Evolutionary conservation across 2,888 invertebrate genomes (phyloP).

Genomic region (Aphrophora alni): DNA sequence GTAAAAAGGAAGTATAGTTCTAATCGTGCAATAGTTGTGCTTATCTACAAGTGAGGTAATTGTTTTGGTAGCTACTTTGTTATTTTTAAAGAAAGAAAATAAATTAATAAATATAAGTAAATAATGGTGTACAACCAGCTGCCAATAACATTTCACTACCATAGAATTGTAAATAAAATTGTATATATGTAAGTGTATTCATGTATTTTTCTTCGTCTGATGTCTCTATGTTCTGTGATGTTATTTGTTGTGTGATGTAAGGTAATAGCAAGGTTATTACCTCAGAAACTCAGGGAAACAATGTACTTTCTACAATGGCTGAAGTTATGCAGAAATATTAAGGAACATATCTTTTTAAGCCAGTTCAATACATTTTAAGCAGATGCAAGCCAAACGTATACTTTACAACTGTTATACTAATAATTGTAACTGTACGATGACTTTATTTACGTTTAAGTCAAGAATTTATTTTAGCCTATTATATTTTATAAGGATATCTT

Average conservation of each 20-base stretch:
- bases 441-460: not conserved
- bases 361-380: not conserved
- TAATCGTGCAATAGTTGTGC: not conserved
- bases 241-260: conserved; percentile 1
- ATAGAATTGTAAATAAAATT: not conserved
- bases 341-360: not conserved
- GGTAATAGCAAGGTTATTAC: not conserved
- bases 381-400: not conserved
- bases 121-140: not conserved
- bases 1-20: not conserved
- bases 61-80: not conserved
- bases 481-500: not conserved
- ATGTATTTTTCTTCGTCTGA: conserved; percentile 3
- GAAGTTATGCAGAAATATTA: not conserved
- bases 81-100: not conserved
- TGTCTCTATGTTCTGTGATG: conserved; percentile 6
- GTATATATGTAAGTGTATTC: not conserved
- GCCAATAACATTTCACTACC: not conserved
- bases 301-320: conserved; percentile 1
- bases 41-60: not conserved
- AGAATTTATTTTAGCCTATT: not conserved
- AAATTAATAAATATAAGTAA: not conserved
- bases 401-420: not conserved
- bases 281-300: conserved; percentile 1
- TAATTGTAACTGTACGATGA: not conserved